These are phyloP conservation scores for Scelioninae gen. 2 DNA, from an alignment of 2,888 invertebrate species.

Conservation along the genomic window DNA sequence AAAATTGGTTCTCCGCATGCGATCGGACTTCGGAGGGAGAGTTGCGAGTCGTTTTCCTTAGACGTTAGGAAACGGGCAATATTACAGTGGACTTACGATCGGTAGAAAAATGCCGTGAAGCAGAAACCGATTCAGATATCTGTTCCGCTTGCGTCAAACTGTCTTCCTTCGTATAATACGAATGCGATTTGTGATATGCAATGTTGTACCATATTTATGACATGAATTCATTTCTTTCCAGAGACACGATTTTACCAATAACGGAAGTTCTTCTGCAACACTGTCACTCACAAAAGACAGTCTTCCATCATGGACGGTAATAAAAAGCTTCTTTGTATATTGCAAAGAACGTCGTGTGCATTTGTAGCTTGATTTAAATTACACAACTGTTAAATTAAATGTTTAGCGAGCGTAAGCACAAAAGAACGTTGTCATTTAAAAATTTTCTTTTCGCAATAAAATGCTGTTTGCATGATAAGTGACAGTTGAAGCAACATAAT, in stretches of 20 bases:
- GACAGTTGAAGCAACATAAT: too few relatives aligned
- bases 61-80: slow-evolving; percentile 44
- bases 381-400: too few relatives aligned
- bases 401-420: too few relatives aligned
- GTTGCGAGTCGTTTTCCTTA: slow-evolving; percentile 40
- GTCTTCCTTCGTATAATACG: slow-evolving; percentile 44
- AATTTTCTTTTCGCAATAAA: too few relatives aligned
- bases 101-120: slow-evolving; percentile 43
- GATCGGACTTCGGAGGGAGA: slow-evolving; percentile 42
- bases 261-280: slow-evolving; percentile 38
- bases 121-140: slow-evolving; percentile 48
- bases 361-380: too few relatives aligned
- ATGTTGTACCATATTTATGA: slow-evolving; percentile 38
- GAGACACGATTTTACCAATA: slow-evolving; percentile 44
- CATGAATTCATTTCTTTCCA: slow-evolving; percentile 32
- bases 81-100: slow-evolving; percentile 51
- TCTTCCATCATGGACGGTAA: too few relatives aligned
- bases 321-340: too few relatives aligned
- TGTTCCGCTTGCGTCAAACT: slow-evolving; percentile 49
- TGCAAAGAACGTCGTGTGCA: too few relatives aligned
- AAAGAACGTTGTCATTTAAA: too few relatives aligned
- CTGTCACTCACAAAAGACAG: slow-evolving; percentile 43
- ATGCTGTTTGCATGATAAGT: too few relatives aligned
- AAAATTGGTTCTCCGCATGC: slow-evolving; percentile 47
- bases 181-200: slow-evolving; percentile 54